Percentiles rank a stretch among this genome's conserved stretches.
Evolutionary conservation across 2,113 vertebrate species (phyloP).

Genomic region (Sinocyclocheilus anshuiensis): DNA sequence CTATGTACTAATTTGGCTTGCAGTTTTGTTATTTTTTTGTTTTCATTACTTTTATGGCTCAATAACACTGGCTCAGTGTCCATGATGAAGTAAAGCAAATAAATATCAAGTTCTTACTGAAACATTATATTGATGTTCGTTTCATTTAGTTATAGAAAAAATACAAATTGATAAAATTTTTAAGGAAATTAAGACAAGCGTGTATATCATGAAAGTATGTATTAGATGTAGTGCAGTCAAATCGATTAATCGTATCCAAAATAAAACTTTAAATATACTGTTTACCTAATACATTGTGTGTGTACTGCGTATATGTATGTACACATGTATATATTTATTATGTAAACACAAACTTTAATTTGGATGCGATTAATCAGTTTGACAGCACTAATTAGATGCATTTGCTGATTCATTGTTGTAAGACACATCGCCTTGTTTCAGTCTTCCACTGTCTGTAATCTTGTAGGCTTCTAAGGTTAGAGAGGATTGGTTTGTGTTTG

Average conservation of each 20-base stretch:
- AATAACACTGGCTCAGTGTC: not conserved
- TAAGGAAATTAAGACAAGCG: not conserved
- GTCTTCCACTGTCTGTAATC: not conserved
- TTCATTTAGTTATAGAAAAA: not conserved
- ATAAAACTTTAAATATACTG: too few species aligned
- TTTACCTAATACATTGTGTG: too few species aligned
- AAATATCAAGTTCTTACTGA: not conserved
- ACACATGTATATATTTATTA: too few species aligned
- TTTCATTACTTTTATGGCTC: not conserved
- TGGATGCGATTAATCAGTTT: too few species aligned
- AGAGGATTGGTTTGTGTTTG: not conserved
- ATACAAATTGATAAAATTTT: not conserved
- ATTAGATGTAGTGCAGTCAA: too few species aligned
- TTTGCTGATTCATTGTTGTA: not conserved
- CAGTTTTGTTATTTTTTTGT: not conserved
- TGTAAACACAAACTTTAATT: too few species aligned
- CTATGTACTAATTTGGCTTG: not conserved
- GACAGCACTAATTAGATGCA: not conserved
- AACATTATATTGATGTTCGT: not conserved
- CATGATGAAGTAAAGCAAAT: not conserved
- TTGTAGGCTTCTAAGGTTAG: constrained; percentile 18
- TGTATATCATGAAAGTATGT: not conserved
- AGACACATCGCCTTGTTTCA: not conserved
- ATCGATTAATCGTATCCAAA: too few species aligned
- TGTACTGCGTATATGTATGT: too few species aligned